Evolutionary conservation across 1,140 invertebrate species (phyloP).

Genomic region (Penaeus indicus): DNA sequence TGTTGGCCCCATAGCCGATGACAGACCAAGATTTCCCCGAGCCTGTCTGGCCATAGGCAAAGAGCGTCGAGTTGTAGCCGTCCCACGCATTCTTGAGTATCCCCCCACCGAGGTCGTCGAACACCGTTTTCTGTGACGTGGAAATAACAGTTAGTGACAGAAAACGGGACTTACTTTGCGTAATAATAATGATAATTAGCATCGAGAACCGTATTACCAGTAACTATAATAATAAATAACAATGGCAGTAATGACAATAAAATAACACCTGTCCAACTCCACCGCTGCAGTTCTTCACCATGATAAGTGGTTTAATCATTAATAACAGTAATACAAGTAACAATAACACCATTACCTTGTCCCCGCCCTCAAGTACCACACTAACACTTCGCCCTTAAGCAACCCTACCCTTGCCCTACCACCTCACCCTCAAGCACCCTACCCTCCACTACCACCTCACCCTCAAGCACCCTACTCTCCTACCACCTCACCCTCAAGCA

Average conservation of each 20-base stretch:
- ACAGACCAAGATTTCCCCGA: conserved; percentile 78
- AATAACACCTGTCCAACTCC: background rate
- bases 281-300: background rate
- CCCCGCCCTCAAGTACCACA: background rate
- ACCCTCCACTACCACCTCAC: no score
- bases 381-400: no score
- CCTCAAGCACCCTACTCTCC: no score
- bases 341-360: no score
- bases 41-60: conserved; percentile 79
- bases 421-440: no score
- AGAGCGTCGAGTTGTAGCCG: conserved; percentile 77
- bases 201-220: background rate
- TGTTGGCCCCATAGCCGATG: conserved; percentile 76
- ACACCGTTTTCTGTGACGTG: conserved; percentile 72
- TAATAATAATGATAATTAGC: no score
- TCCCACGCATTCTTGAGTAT: conserved; percentile 78
- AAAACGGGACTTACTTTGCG: no score
- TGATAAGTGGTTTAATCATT: background rate
- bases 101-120: conserved; percentile 75
- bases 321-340: no score
- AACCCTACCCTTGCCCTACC: no score
- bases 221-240: background rate
- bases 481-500: background rate
- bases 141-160: background rate
- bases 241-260: background rate